Evolutionary conservation across 2,113 vertebrate species (phyloP), one percentile per base, ranked within the genome.

Genomic region (Xenus cinereus): DNA sequence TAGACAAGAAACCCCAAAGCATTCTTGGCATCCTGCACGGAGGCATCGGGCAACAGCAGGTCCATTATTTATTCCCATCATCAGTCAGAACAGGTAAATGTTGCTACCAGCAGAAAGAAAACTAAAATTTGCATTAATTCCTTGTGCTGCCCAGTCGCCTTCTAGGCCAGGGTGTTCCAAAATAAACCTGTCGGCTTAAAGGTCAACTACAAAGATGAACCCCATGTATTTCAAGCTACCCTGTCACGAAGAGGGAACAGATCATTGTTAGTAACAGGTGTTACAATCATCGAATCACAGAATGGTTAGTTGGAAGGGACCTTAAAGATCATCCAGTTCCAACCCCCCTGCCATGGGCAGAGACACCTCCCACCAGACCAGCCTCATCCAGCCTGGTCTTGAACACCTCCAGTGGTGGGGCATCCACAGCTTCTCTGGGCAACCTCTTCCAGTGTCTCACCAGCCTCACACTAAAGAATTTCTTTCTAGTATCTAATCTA

Each of bases 201-300:
- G 72, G 75, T 39, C 56, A 90, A 15, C 71, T 73, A 69, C 20
- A 48, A 84, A 87, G 77, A 72, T n/a, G 48, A 92, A 92, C 6
- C 23, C 41, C 26, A 10, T 17, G 33, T 72, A 79, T 66, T 76
- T 27, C 8, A 26, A 90, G 39, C 68, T 60, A 81, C 15, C 9
- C 50, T 45, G 15, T 33, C 68, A 75, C 1, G 7, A 73, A 78
- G 54, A 73, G n/a, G 57, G 39, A 86, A 79, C 67, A 88, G 32
- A 92, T 20, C 20, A 3, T 19, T 82, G 86, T 62, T 94, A 88
- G n/a, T 76, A 96, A 87, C 69, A 96, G 83, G 80, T 90, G 84
- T 66, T 78, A 90, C 74, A 93, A 30, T 54, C 28, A 30, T 30
- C 30, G 53, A 53, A 53, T 53, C 50, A 51, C 14, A 51, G 50